Base-by-base conservation (phyloP, 2,888 invertebrate species). In the Camptogramma bilineatum region DNA sequence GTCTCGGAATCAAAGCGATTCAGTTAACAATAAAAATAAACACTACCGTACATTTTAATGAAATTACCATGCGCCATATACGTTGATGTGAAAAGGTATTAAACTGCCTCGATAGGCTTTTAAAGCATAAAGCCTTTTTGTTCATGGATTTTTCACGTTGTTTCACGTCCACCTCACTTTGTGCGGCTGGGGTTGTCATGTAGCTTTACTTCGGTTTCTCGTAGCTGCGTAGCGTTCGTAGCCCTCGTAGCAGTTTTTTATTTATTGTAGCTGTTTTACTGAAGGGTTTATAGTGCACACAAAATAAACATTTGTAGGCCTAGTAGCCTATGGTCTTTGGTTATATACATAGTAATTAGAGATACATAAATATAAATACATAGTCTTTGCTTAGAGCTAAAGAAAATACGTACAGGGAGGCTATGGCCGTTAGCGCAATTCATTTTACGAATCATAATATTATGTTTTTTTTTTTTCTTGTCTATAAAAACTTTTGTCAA, bases 41-140 rank as follows among this genome's bases (percentile, higher is more conserved):
- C 13, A 13, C 1, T 39, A 13, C 13, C 13, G 13, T 10, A 39
- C 34, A 39, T 13, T 39, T 39, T 39, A 13, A 39, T 39, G 28
- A 28, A 39, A 3, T 13, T 39, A 10, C 3, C 34, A 28, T 13
- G 13, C 34, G 28, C 28, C 28, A 28, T 13, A 34, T 34, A 31
- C 1, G 1, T 31, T 31, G 31, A 31, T 31, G 31, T 31, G 10
- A 31, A 31, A 31, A 31, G 8, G 31, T 10, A 31, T 21, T 42
- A 44, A 54, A 28, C 44, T 24, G 16, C 5, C 17, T 17, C 13
- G 28, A 54, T 28, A 54, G 54, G 54, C 44, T 46, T 46, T 54
- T 28, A 46, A 46, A 54, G 17, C 18, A 18, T 39, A 52, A 52
- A 39, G 34, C 52, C 34, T 34, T 39, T 34, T 13, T 48, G 21